Percentiles rank a stretch among this genome's conserved stretches.
These are phyloP conservation scores for Aphelocoma californica DNA, from an alignment of 2,797 vertebrate genomes.

Conservation along the genomic window DNA sequence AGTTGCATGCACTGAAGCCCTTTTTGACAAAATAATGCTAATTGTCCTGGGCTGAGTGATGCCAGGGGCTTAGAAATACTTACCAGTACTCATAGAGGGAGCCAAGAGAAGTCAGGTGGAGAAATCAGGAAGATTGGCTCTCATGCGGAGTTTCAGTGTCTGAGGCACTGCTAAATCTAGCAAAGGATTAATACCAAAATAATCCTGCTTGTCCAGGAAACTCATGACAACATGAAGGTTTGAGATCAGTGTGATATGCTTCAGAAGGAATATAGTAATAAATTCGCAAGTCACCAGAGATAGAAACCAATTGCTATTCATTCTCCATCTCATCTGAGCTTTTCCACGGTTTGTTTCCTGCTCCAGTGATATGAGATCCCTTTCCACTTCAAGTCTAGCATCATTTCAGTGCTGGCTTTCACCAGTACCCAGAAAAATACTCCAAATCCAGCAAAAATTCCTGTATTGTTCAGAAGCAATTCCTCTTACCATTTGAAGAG, in stretches of 20 bases:
- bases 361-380: not conserved
- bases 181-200: conserved; percentile 17
- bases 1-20: not conserved
- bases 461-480: not conserved
- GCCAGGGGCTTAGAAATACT: conserved; percentile 22
- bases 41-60: conserved; percentile 22
- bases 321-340: not conserved
- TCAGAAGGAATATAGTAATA: not conserved
- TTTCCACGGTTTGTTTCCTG: not conserved
- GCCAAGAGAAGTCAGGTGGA: conserved; percentile 32
- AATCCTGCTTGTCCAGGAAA: conserved; percentile 43
- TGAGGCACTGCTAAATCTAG: conserved; percentile 11
- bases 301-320: conserved; percentile 8
- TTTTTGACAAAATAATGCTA: conserved; percentile 46
- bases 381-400: not conserved
- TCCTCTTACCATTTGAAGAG: not conserved
- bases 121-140: not conserved
- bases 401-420: not conserved
- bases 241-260: conserved; percentile 18
- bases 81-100: not conserved
- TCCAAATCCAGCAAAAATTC: conserved; percentile 5
- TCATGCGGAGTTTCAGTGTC: not conserved
- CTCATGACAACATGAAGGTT: not conserved
- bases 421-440: not conserved
- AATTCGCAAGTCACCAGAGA: not conserved